Conservation (phyloP, 2,797 vertebrate species). For the Danionella dracula region DNA sequence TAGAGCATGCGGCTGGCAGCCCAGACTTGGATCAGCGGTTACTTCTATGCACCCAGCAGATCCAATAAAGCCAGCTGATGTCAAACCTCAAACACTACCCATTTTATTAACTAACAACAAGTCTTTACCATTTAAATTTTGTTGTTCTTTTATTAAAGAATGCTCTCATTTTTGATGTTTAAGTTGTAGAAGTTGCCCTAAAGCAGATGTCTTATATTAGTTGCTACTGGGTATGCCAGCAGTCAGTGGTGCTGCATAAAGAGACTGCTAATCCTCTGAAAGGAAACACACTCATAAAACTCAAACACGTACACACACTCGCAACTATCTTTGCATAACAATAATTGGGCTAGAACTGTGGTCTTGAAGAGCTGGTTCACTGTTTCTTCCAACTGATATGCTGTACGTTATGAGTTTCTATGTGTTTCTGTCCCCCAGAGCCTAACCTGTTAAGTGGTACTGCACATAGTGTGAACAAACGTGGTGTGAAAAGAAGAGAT, state of each 20-base stretch:
- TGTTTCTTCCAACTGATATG: not conserved
- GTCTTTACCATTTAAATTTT: too few relatives aligned
- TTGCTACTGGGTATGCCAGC: conserved; percentile 12
- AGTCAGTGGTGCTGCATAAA: conserved; percentile 13
- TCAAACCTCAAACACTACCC: not conserved
- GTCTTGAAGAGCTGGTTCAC: conserved; percentile 7
- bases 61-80: conserved; percentile 1
- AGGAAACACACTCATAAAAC: too few relatives aligned
- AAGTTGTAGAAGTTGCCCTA: not conserved
- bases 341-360: conserved; percentile 1
- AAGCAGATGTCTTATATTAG: conserved; percentile 1
- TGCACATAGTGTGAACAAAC: conserved; percentile 96
- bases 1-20: conserved; percentile 8
- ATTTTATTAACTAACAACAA: not conserved
- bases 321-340: not conserved
- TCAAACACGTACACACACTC: not conserved
- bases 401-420: not conserved
- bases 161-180: not conserved
- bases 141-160: too few relatives aligned
- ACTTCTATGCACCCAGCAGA: conserved; percentile 7
- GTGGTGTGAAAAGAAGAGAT: conserved; percentile 93
- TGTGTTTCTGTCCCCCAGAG: conserved; percentile 66
- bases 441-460: conserved; percentile 96
- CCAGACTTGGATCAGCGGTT: not conserved
- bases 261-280: conserved; percentile 26